Conservation (phyloP, 2,888 invertebrate genomes). For the Diarsia mendica region DNA sequence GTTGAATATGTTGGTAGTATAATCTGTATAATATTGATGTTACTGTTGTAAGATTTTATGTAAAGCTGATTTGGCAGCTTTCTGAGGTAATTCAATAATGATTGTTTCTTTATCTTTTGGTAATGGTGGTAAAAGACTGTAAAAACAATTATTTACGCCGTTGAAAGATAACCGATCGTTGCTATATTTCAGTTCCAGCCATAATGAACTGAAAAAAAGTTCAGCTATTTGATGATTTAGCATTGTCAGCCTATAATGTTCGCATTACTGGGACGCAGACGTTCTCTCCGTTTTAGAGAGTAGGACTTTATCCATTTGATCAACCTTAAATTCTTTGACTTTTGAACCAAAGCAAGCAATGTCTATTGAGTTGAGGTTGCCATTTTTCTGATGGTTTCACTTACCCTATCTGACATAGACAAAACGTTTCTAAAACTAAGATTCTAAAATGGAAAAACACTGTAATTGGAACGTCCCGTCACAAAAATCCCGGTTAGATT, state of each 20-base stretch:
- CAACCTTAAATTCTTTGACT: neutral
- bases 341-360: neutral
- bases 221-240: no score
- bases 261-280: neutral
- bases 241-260: no score
- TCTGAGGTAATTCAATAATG: neutral
- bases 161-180: neutral
- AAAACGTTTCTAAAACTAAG: neutral
- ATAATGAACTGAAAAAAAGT: no score
- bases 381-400: neutral
- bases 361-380: neutral
- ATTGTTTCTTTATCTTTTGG: neutral
- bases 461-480: constrained; percentile 4
- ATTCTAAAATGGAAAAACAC: neutral
- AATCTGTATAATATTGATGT: neutral
- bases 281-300: neutral
- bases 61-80: neutral
- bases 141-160: neutral
- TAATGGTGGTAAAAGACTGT: neutral
- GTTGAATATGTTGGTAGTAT: constrained; percentile 5
- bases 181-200: neutral
- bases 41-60: neutral
- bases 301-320: neutral
- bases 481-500: constrained; percentile 24
- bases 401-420: neutral